Evolutionary conservation across 1,140 invertebrate species (phyloP), one percentile per base, ranked within the genome.

Genomic region (Centruroides vittatus): DNA sequence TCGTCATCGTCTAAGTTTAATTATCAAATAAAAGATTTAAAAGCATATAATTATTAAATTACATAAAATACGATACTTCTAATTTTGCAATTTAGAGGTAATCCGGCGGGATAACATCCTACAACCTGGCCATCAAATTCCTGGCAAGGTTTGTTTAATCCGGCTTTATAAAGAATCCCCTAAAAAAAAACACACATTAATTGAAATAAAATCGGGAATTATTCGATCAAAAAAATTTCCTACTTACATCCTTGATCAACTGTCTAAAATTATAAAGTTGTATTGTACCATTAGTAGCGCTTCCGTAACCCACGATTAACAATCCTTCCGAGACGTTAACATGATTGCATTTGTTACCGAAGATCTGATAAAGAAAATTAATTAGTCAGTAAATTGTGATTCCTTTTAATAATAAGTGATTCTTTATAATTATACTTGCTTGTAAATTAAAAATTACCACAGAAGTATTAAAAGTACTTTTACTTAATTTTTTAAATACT

Each of bases 81-180:
- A 10, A 62, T 47, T 13, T 60, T 51, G 36, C 47, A 62, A 52
- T 62, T 62, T 7, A 62, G 4, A 13, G 61, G 61, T 35, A 62
- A 23, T 51, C 61, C 61, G 8, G 34, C 12, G 5, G 61, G 61
- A 53, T 56, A 52, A 41, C 35, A 6, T 41, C 61, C 61, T 11
- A 62, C 55, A 7, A 57, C 35, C 48, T 34, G 23, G 3, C 56
- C 47, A 41, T 52, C 49, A 7, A 62, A 12, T 11, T 51, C 9
- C 36, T 57, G 47, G 58, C 61, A 62, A 12, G 46, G 47, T 57
- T 48, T 8, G 6, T 54, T 35, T 8, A 62, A 34, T 41, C 46
- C 35, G 13, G 61, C 61, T 35, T 50, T 35, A 58, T 58, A 62
- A 23, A 62, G n/a, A 34, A 49, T 47, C 4, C 47, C 34, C 35